These are phyloP conservation scores for Meiosimyza decipiens DNA, from an alignment of 2,888 invertebrate genomes.

Conservation along the genomic window DNA sequence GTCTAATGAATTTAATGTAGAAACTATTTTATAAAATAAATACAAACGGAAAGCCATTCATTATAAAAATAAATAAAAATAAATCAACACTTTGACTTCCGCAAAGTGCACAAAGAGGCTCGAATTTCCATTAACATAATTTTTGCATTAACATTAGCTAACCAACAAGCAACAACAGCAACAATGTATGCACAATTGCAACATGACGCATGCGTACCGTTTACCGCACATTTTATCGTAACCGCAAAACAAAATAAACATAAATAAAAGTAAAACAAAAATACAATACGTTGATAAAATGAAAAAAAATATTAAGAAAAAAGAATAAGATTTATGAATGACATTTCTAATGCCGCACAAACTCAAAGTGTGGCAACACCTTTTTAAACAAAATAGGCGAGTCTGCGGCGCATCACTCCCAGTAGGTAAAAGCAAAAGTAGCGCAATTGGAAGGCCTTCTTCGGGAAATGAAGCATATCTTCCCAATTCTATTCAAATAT, in stretches of 20 bases:
- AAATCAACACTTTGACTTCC: too few relatives aligned
- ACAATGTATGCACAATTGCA: not conserved
- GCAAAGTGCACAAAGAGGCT: not conserved
- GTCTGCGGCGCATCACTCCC: not conserved
- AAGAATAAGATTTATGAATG: slow-evolving; percentile 18
- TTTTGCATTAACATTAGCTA: slow-evolving; percentile 22
- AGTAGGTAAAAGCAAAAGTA: too few relatives aligned
- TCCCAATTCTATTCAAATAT: too few relatives aligned
- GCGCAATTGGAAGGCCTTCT: too few relatives aligned
- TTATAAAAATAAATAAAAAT: too few relatives aligned
- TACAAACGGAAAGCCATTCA: too few relatives aligned
- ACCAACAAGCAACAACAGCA: not conserved
- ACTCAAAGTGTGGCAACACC: slow-evolving; percentile 27
- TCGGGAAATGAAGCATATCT: too few relatives aligned
- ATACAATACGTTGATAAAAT: not conserved
- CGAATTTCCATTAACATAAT: slow-evolving; percentile 6
- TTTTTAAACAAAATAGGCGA: not conserved
- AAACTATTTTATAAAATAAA: too few relatives aligned
- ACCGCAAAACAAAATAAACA: slow-evolving; percentile 13
- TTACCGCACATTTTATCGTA: slow-evolving; percentile 15
- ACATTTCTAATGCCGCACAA: slow-evolving; percentile 21
- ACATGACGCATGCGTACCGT: slow-evolving; percentile 4
- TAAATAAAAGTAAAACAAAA: not conserved
- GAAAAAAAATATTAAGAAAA: not conserved
- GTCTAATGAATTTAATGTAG: too few relatives aligned